Conservation (phyloP, 2,113 vertebrate species). For the Saccopteryx bilineata region DNA sequence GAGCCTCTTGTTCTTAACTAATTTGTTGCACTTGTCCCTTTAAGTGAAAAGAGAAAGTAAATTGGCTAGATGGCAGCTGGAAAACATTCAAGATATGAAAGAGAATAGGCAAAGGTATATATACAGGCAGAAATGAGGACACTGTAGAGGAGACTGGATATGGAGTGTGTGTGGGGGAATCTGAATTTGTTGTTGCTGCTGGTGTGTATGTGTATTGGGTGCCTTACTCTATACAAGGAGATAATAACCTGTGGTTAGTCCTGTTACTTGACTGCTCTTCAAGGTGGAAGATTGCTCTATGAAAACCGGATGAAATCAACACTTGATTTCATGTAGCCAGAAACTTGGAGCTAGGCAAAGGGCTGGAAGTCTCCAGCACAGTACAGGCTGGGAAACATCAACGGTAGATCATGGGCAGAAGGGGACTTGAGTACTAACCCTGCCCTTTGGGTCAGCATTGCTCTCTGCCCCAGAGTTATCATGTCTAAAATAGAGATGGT, state of each 20-base stretch:
- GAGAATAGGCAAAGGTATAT: background rate
- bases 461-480: background rate
- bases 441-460: background rate
- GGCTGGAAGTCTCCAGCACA: background rate
- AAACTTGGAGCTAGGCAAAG: background rate
- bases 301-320: background rate
- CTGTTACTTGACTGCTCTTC: background rate
- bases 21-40: background rate
- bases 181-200: background rate
- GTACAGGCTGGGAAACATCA: background rate
- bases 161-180: no score
- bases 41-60: conserved; percentile 20
- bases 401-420: background rate
- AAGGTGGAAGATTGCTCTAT: background rate
- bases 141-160: background rate
- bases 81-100: conserved; percentile 7
- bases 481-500: background rate
- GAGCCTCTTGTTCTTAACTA: background rate
- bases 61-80: background rate
- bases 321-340: background rate
- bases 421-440: background rate
- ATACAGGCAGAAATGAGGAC: background rate
- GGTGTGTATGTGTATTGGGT: background rate
- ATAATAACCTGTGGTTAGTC: background rate
- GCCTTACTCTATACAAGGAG: no score